phyloP scores from a whole-genome alignment of 2,888 invertebrate species.

The Drosophila monieri region DNA sequence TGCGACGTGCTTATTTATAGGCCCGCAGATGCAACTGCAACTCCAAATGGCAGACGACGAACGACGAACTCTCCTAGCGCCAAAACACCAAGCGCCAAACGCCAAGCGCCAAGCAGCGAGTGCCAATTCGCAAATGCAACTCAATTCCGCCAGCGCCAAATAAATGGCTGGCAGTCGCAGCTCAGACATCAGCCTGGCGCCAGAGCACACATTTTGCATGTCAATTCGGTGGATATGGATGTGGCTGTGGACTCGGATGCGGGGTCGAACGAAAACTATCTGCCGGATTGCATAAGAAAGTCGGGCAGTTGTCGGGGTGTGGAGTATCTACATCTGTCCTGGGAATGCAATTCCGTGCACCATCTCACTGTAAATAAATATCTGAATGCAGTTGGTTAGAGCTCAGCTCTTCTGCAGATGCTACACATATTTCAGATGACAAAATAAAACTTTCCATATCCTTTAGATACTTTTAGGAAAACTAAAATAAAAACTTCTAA shows the following conservation, averaged over 20 bases:
- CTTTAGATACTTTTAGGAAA: not conserved
- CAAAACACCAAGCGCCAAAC: not conserved
- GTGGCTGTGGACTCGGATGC: not conserved
- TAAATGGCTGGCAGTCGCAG: slow-evolving; percentile 43
- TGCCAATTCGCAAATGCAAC: slow-evolving; percentile 48
- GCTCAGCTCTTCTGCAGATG: not conserved
- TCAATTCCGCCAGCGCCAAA: slow-evolving; percentile 55
- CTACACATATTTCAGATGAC: not conserved
- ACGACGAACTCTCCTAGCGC: slow-evolving; percentile 3
- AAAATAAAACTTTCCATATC: not conserved
- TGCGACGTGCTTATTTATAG: slow-evolving; percentile 75
- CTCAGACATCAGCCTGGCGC: slow-evolving; percentile 43
- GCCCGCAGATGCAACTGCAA: slow-evolving; percentile 65
- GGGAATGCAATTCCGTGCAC: slow-evolving; percentile 20
- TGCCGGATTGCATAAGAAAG: slow-evolving; percentile 67
- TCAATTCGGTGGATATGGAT: slow-evolving; percentile 49
- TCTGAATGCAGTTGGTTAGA: slow-evolving; percentile 19
- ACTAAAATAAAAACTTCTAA: not conserved
- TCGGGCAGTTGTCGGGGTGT: slow-evolving; percentile 36
- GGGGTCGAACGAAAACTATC: slow-evolving; percentile 46
- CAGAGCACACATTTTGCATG: slow-evolving; percentile 66
- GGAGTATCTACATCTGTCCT: slow-evolving; percentile 31
- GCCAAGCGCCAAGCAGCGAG: not conserved
- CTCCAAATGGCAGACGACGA: slow-evolving; percentile 19
- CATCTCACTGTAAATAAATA: slow-evolving; percentile 48